These are phyloP conservation scores for Microtus richardsoni DNA, from an alignment of 2,113 vertebrate species.

Conservation along the genomic window DNA sequence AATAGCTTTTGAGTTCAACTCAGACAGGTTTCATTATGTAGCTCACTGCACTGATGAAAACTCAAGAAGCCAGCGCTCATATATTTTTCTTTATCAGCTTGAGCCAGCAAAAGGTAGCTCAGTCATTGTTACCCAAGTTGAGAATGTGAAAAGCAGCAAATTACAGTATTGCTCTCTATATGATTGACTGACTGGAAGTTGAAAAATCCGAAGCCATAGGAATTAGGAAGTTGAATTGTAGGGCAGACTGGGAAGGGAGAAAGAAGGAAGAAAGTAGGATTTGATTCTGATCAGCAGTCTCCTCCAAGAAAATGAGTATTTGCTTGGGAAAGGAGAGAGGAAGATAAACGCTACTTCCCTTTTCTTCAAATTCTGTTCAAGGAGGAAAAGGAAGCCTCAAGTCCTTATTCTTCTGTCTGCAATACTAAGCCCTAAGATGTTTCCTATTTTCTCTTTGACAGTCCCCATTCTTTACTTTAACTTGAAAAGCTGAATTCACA, in stretches of 20 bases:
- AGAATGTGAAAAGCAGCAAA: conserved; percentile 69
- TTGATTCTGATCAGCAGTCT: conserved; percentile 62
- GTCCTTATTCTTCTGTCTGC: background rate
- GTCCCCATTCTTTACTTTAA: background rate
- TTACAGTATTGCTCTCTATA: conserved; percentile 54
- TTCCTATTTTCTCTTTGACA: conserved; percentile 21
- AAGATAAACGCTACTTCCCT: background rate
- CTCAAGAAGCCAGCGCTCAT: conserved; percentile 65
- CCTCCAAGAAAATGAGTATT: conserved; percentile 39
- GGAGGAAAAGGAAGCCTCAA: background rate
- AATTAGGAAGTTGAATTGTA: conserved; percentile 57
- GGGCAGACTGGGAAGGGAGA: background rate
- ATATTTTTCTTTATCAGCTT: conserved; percentile 65
- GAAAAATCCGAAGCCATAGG: conserved; percentile 23
- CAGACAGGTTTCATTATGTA: conserved; percentile 71
- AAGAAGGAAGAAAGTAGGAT: conserved; percentile 23
- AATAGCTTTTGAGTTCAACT: conserved; percentile 46
- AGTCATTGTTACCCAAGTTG: conserved; percentile 71
- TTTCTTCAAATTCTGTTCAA: conserved; percentile 34
- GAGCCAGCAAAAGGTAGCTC: conserved; percentile 60
- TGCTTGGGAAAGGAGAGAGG: background rate
- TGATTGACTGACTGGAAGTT: conserved; percentile 54
- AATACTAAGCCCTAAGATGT: conserved; percentile 5
- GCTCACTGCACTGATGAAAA: conserved; percentile 61
- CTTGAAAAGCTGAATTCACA: background rate